phyloP scores from a whole-genome alignment of 2,888 invertebrate genomes.

The Amphipyra berbera region DNA sequence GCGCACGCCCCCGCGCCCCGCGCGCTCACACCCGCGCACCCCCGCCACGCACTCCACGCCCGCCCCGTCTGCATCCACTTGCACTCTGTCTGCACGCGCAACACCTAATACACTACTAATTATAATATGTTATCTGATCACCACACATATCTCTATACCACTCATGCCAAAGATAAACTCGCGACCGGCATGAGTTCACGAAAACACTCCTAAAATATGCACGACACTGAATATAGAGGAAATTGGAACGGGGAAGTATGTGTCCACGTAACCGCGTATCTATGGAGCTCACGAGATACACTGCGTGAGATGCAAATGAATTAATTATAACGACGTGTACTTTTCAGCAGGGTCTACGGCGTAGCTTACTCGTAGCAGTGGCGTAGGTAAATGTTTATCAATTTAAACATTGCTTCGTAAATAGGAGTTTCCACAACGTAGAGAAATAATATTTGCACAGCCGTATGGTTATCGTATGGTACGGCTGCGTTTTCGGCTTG shows the following conservation, averaged over 20 bases:
- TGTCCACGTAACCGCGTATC: slow-evolving; percentile 31
- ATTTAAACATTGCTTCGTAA: slow-evolving; percentile 40
- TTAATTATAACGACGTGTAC: slow-evolving; percentile 55
- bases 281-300: slow-evolving; percentile 40
- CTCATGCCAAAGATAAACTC: slow-evolving; percentile 16
- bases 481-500: slow-evolving; percentile 3
- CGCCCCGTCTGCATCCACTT: slow-evolving; percentile 58
- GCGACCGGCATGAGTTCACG: slow-evolving; percentile 19
- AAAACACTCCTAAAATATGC: slow-evolving; percentile 55
- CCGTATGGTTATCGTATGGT: neutral
- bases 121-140: slow-evolving; percentile 25
- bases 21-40: slow-evolving; percentile 45
- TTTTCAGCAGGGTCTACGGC: slow-evolving; percentile 49
- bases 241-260: slow-evolving; percentile 47
- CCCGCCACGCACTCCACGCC: slow-evolving; percentile 39
- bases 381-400: slow-evolving; percentile 45
- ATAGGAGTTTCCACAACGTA: slow-evolving; percentile 23
- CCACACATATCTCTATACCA: slow-evolving; percentile 9
- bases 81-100: slow-evolving; percentile 59
- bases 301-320: slow-evolving; percentile 54
- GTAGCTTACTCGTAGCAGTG: slow-evolving; percentile 39
- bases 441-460: slow-evolving; percentile 22
- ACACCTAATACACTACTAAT: slow-evolving; percentile 40
- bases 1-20: slow-evolving; percentile 51
- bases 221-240: slow-evolving; percentile 47